Base-by-base conservation (phyloP, 2,113 vertebrate species). In the Scomber japonicus region DNA sequence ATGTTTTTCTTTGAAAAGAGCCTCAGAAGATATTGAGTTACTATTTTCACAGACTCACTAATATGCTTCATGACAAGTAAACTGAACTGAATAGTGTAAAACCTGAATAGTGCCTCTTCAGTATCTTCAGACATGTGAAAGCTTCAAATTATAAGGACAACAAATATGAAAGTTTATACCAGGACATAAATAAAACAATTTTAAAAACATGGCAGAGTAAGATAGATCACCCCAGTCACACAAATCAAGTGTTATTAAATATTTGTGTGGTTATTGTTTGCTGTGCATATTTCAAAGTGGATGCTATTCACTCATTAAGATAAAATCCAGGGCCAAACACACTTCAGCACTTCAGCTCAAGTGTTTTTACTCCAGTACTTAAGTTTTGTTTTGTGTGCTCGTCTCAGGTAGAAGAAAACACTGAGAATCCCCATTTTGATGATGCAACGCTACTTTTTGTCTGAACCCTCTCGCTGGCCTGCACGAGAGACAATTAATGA, bases 401-500 rank as follows among this genome's bases (percentile, higher is more conserved):
- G 35, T 81, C 59, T 89, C 85, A 92, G 89, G 88, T 91, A 48
- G 64, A 85, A 74, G 74, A 67, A 78, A 89, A 83, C 56, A 71
- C 74, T 4, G 40, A 85, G 75, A 69, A 83, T 81, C 50, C 81
- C 70, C 50, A 46, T 82, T 84, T 63, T 82, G 79, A 92, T 94
- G 90, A 93, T 80, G 92, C 88, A 92, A 88, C 45, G 3, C 59
- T 81, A 80, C 82, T 89, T 93, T 89, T 79, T 80, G 71, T 84
- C 77, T 87, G 78, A 93, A 87, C 85, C 77, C 70, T 30, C 66
- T 77, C 60, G 27, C 80, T 75, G 85, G 88, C 80, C 88, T 70
- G 75, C 11, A 60, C 9, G 45, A 87, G 81, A 92, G 81, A 92
- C 93, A 92, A 89, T 92, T 94, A 94, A 92, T 90, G 89, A 93